These are phyloP conservation scores for Diplazon laetatorius DNA, from an alignment of 2,888 invertebrate species.

Conservation along the genomic window DNA sequence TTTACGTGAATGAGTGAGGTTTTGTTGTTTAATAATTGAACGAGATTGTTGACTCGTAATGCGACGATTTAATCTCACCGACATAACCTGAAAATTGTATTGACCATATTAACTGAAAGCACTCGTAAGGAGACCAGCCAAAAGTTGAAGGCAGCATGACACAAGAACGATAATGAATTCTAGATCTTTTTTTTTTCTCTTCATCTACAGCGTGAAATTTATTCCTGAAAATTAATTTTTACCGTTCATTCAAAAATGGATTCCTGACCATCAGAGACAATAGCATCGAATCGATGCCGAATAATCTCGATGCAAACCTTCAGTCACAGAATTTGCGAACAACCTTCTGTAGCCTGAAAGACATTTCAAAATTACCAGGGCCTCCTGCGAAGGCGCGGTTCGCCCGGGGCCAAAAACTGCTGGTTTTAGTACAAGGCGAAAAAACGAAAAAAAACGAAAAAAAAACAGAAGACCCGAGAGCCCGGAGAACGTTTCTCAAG, in stretches of 20 bases:
- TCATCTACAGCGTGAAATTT: too few species aligned
- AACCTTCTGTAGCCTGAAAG: not conserved
- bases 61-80: not conserved
- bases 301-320: not conserved
- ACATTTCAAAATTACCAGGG: slow-evolving; percentile 19
- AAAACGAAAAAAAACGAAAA: slow-evolving; percentile 33
- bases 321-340: not conserved
- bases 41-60: not conserved
- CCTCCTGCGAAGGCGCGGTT: not conserved
- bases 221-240: too few species aligned
- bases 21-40: too few species aligned
- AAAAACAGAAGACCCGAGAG: slow-evolving; percentile 45
- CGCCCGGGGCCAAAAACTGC: not conserved
- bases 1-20: too few species aligned
- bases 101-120: not conserved
- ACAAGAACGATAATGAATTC: too few species aligned
- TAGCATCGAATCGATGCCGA: slow-evolving; percentile 7
- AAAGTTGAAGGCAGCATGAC: too few species aligned
- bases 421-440: too few species aligned
- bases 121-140: not conserved
- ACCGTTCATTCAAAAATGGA: too few species aligned
- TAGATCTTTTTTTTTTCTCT: too few species aligned
- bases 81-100: not conserved
- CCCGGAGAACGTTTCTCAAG: slow-evolving; percentile 72
- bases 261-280: slow-evolving; percentile 15